Conservation (phyloP, 2,113 vertebrate species). For the Scomber colias region DNA sequence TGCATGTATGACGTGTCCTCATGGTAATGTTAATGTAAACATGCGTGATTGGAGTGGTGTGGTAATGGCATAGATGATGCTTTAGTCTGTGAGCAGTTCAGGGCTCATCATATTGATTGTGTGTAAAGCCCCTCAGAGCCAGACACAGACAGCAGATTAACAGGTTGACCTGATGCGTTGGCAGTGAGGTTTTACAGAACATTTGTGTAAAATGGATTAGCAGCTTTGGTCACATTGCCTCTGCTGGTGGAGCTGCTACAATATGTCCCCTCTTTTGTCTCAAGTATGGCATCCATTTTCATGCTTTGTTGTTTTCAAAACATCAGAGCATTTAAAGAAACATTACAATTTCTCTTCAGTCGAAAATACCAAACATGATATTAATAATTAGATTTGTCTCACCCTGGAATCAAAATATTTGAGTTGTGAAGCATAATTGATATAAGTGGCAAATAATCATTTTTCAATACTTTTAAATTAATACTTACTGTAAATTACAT, state of each 20-base stretch:
- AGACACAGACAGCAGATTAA: constrained; percentile 75
- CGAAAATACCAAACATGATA: background rate
- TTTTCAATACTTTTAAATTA: background rate
- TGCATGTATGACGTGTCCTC: background rate
- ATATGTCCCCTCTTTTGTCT: constrained; percentile 11
- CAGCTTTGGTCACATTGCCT: constrained; percentile 29
- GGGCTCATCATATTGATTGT: constrained; percentile 77
- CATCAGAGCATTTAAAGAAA: background rate
- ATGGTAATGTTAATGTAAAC: constrained; percentile 3
- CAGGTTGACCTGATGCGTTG: constrained; percentile 70
- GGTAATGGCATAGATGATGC: constrained; percentile 18
- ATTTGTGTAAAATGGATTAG: constrained; percentile 62
- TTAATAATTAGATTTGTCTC: background rate
- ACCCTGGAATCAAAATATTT: background rate
- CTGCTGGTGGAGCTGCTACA: constrained; percentile 32
- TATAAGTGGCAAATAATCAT: background rate
- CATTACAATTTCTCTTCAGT: background rate
- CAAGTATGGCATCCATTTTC: background rate
- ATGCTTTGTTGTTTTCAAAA: background rate
- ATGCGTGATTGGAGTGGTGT: constrained; percentile 44
- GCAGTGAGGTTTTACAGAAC: constrained; percentile 50
- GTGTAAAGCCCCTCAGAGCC: constrained; percentile 65
- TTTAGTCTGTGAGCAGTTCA: constrained; percentile 32
- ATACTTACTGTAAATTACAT: background rate
- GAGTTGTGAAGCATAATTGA: background rate